Base-by-base conservation (phyloP, 1,140 invertebrate species). In the Trialeurodes vaporariorum region DNA sequence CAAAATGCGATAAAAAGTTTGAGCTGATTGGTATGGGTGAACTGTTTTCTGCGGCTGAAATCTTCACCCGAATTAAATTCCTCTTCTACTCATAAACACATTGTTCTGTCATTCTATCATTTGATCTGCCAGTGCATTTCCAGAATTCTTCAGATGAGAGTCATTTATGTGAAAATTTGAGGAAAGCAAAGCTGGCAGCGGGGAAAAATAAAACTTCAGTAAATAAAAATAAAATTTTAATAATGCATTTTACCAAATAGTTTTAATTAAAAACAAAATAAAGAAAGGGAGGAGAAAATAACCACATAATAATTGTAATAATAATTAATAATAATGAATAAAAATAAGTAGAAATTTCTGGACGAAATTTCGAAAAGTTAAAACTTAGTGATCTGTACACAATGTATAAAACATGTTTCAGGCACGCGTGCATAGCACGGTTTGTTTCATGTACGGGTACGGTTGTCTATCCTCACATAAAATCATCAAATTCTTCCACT, bases 401-500 rank as follows among this genome's bases (percentile, higher is more conserved):
- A 17, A 49, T 9, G 34, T 49, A 49, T 49, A 49, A 49, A 49
- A 49, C 17, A 49, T 49, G 17, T 9, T 49, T 49, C 34, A 49
- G 34, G 34, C 34, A 49, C 34, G 17, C 34, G 34, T 49, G 17
- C 34, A 49, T 49, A 9, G 34, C 34, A 49, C 34, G 17, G 34
- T n/a, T n/a, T n/a, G n/a, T n/a, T n/a, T n/a, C n/a, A n/a, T n/a
- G n/a, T n/a, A n/a, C n/a, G n/a, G n/a, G 61, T 25, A 64, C 17
- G 1, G 49, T 64, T 64, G 2, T 64, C 24, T 25, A 9, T 58
- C 13, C n/a, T 23, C 85, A 87, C 84, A 87, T 87, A 72, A 87
- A 87, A 73, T 87, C 85, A 73, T 86, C 81, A 69, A 80, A 86
- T 49, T 86, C 85, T 68, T 85, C 80, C 69, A 81, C 81, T 27